Percentiles rank a stretch among this genome's conserved stretches.
phyloP scores from a whole-genome alignment of 2,113 vertebrate species.

The Sphaerodactylus townsendi region DNA sequence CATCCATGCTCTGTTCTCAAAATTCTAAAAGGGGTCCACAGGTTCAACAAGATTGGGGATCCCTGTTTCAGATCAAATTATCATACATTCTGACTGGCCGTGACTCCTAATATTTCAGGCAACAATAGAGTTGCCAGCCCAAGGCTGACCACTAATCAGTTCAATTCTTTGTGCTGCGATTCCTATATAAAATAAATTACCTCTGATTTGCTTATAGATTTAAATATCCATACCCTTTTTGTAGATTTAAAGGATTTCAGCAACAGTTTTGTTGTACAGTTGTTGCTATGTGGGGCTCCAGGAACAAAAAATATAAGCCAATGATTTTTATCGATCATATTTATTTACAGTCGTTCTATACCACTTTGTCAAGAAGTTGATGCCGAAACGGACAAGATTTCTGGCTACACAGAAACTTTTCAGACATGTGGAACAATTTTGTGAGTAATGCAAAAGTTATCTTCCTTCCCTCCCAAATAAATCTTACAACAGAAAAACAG shows the following conservation, averaged over 20 bases:
- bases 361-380: neutral
- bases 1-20: too few species aligned
- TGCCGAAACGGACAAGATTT: neutral
- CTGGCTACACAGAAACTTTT: neutral
- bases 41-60: too few species aligned
- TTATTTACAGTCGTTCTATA: neutral
- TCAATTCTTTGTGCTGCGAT: neutral
- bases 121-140: too few species aligned
- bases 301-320: neutral
- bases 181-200: neutral
- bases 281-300: neutral
- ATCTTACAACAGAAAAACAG: neutral
- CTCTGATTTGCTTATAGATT: neutral
- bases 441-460: neutral
- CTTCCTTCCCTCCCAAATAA: neutral
- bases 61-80: too few species aligned
- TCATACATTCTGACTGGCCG: too few species aligned
- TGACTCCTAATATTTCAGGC: too few species aligned
- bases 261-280: neutral
- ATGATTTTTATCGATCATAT: neutral
- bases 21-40: too few species aligned
- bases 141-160: too few species aligned
- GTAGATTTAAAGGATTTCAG: neutral
- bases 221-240: neutral
- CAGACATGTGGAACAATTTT: neutral